Evolutionary conservation across 2,888 invertebrate species (phyloP), one percentile per base, ranked within the genome.

Genomic region (Volucella zonaria): DNA sequence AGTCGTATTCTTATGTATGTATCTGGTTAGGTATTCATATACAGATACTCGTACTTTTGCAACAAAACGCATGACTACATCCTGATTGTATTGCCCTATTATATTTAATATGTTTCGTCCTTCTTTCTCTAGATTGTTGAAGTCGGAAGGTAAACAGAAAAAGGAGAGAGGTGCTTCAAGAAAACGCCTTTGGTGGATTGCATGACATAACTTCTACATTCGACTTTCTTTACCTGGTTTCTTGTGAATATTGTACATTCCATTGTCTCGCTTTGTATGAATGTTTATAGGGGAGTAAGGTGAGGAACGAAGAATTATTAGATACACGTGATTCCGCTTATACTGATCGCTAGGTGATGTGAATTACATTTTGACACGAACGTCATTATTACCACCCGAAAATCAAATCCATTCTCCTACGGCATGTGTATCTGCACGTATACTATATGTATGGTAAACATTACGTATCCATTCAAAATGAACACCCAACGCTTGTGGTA

Each of bases 331-430:
- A 79, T 73, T 73, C 52, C 42, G 67, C 67, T 73, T 79, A 73
- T 40, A 54, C 40, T 66, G 73, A 66, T 73, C 52, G 43, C 15
- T 40, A 14, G 18, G 10, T 58, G 59, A 73, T 66, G 66, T 79
- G 66, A 79, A 79, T 79, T 79, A 66, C 66, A 54, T 23, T 54
- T 79, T 73, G 79, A 61, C 79, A 79, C 79, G 79, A 79, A 79
- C 45, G 61, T 66, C 73, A 79, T 79, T 31, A 31, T 79, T 73
- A 59, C 59, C 18, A 47, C 12, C 54, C 23, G 54, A 59, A 49
- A 49, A 18, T 23, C n/a, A 54, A 62, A 38, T 31, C 43, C 52
- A 10, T 31, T 31, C 31, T 31, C 3, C 40, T 40, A 11, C 2
- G 6, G n/a, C 40, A 6, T 59, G 18, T 4, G n/a, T 58, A 42